Evolutionary conservation across 2,888 invertebrate species (phyloP), one percentile per base, ranked within the genome.

Genomic region (Odontothrips loti): DNA sequence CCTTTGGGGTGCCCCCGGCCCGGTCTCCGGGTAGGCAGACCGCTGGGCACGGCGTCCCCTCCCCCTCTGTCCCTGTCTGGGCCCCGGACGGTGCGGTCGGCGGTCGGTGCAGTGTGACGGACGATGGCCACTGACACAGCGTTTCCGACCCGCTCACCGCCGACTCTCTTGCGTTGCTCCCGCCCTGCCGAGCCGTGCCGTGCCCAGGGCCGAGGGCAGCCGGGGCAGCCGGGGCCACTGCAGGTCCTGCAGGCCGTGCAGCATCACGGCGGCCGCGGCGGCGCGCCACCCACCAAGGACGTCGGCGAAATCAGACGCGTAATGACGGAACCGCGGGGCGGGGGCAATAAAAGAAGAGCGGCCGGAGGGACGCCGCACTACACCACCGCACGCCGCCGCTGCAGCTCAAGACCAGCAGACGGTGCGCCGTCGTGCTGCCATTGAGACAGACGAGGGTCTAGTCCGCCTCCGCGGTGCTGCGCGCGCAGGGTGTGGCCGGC

Each of bases 111-210:
- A 43, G 20, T 58, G 58, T 58, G 58, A 58, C 58, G 58, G 58
- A 58, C 58, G 58, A 58, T 58, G 68, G 68, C 23, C 68, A 75
- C 27, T 75, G 68, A 75, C 68, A 75, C 68, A 75, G 68, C 68
- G 68, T 75, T 75, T 75, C 68, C 68, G 68, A 75, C 68, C 68
- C 68, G 27, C 68, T 23, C 27, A 27, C 68, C 68, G 68, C 68
- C 68, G 68, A n/a, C 23, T n/a, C 68, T 23, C 68, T 58, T 58
- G 58, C 58, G 58, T 58, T 58, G 12, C 68, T 23, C 68, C 6
- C 68, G 68, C 27, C 27, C 8, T 27, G 9, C 68, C 68, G 11
- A 8, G 68, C 68, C 23, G 23, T 75, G 27, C 68, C 10, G 27
- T 12, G 68, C 27, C 34, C 3, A 43, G 34, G 34, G 34, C 34